Conservation (phyloP, 2,113 vertebrate genomes). For the Columbina picui region DNA sequence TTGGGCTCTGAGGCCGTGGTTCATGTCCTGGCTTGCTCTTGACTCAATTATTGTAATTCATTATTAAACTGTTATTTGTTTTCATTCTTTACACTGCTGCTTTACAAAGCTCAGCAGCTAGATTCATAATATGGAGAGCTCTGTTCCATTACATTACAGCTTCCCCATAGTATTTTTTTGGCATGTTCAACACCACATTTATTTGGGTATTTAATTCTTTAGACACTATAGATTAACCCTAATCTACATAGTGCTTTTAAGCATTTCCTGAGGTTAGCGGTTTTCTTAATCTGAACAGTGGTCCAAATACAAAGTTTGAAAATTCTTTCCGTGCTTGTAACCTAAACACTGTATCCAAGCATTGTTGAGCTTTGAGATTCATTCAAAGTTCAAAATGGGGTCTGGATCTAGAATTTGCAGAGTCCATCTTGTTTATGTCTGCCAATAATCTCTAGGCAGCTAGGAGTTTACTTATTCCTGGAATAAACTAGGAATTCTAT, state of each 20-base stretch:
- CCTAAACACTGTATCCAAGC: neutral
- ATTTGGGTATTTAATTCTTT: conserved; percentile 13
- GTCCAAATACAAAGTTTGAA: neutral
- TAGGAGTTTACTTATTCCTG: neutral
- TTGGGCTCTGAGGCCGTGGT: neutral
- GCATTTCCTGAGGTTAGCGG: neutral
- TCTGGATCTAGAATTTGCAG: neutral
- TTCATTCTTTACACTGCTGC: neutral
- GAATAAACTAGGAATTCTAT: neutral
- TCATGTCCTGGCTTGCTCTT: neutral
- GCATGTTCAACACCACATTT: neutral
- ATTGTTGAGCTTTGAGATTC: neutral
- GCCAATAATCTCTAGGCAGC: neutral
- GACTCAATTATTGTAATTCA: conserved; percentile 49
- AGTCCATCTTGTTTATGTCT: neutral
- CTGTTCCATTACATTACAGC: neutral
- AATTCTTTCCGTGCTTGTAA: neutral
- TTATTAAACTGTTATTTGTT: conserved; percentile 60
- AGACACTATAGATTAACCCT: neutral
- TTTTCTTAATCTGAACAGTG: conserved; percentile 1
- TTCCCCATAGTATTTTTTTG: neutral
- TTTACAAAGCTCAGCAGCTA: conserved; percentile 29
- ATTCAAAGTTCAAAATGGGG: neutral
- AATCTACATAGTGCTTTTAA: neutral
- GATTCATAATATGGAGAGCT: neutral